Evolutionary conservation across 2,888 invertebrate genomes (phyloP).

Genomic region (Perizoma flavofasciatum): DNA sequence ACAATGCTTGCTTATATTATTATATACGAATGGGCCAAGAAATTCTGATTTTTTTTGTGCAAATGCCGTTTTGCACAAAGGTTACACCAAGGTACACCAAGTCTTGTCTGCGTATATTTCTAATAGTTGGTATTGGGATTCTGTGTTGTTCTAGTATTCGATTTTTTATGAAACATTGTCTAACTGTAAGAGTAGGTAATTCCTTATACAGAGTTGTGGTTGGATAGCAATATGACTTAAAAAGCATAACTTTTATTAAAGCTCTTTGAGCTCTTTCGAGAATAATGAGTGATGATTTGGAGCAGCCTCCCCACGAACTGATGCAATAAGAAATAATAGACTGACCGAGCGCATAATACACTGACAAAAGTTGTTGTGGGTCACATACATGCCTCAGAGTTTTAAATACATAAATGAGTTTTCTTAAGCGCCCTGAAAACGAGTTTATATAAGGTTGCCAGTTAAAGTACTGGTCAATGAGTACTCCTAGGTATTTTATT

Average conservation of each 20-base stretch:
- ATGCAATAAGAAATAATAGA: constrained; percentile 18
- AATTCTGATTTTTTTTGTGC: too few relatives aligned
- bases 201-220: constrained; percentile 9
- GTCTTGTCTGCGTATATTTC: too few relatives aligned
- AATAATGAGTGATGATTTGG: not conserved
- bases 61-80: too few relatives aligned
- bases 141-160: not conserved
- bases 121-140: too few relatives aligned
- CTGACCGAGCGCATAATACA: constrained; percentile 1
- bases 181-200: constrained; percentile 4
- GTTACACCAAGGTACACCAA: too few relatives aligned
- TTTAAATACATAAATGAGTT: constrained; percentile 18
- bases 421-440: constrained; percentile 3
- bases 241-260: not conserved
- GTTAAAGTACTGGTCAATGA: not conserved
- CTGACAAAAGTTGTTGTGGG: not conserved
- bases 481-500: constrained; percentile 16
- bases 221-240: constrained; percentile 1
- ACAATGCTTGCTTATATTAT: too few relatives aligned
- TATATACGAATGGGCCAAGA: too few relatives aligned
- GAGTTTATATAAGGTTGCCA: constrained; percentile 2
- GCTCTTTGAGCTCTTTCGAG: too few relatives aligned
- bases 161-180: constrained; percentile 14
- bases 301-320: constrained; percentile 14
- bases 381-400: constrained; percentile 4